Conservation (phyloP, 2,113 vertebrate genomes). For the Cyprinodon brontotheroides region DNA sequence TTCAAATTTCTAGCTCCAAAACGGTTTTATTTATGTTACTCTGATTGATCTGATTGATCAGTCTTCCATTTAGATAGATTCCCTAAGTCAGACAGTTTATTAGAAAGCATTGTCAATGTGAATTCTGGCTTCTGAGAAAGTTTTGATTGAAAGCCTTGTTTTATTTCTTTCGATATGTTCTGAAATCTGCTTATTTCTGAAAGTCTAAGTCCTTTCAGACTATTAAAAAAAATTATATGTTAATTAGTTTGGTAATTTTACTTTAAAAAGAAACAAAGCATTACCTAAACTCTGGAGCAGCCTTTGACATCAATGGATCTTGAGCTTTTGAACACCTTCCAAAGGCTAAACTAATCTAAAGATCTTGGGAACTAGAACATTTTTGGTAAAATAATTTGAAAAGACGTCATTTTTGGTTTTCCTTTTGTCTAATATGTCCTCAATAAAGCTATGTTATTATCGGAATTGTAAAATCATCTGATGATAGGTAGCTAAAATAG, state of each 20-base stretch:
- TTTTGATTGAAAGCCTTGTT: neutral
- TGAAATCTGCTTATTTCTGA: neutral
- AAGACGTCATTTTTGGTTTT: too few species aligned
- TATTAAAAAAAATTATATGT: neutral
- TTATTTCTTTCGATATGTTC: neutral
- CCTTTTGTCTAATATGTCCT: too few species aligned
- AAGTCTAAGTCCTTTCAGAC: neutral
- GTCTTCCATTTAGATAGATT: neutral
- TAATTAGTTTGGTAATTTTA: neutral
- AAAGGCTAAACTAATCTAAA: too few species aligned
- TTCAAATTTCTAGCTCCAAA: neutral
- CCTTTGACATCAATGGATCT: neutral
- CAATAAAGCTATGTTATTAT: too few species aligned
- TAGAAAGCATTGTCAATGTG: neutral
- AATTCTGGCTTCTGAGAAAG: neutral
- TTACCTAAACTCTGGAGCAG: neutral
- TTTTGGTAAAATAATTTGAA: neutral
- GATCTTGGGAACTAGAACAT: neutral
- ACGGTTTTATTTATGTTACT: neutral
- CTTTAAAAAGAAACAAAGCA: neutral
- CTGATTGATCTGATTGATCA: neutral
- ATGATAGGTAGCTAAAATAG: too few species aligned
- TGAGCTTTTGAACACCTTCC: neutral
- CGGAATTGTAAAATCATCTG: too few species aligned
- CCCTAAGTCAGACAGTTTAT: neutral